Evolutionary conservation across 2,888 invertebrate species (phyloP).

Genomic region (Ochropleura leucogaster): DNA sequence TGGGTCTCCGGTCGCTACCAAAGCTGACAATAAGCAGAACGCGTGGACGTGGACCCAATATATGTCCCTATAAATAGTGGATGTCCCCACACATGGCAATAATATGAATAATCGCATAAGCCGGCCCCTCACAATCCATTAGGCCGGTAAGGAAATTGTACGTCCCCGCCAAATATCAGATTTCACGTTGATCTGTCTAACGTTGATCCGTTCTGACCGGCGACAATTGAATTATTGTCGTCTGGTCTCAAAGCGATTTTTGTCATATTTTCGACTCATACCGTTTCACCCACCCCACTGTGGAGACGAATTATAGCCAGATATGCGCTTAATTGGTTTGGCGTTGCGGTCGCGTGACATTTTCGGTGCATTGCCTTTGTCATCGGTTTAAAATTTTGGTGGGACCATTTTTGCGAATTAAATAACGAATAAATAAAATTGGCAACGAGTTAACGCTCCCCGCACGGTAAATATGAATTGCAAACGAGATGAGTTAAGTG

Average conservation of each 20-base stretch:
- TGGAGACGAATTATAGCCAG: slow-evolving; percentile 83
- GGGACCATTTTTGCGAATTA: slow-evolving; percentile 81
- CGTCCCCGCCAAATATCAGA: slow-evolving; percentile 88
- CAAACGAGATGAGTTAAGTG: slow-evolving; percentile 64
- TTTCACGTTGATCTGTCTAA: slow-evolving; percentile 88
- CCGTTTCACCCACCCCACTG: slow-evolving; percentile 70
- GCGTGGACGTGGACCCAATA: slow-evolving; percentile 25
- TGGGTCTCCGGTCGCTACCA: not conserved
- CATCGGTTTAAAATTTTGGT: slow-evolving; percentile 85
- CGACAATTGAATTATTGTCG: slow-evolving; percentile 88
- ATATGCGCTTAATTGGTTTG: slow-evolving; percentile 89
- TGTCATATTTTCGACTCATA: slow-evolving; percentile 83
- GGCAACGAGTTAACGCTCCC: slow-evolving; percentile 50
- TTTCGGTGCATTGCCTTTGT: slow-evolving; percentile 88
- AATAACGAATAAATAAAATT: slow-evolving; percentile 72
- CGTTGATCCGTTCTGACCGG: slow-evolving; percentile 87
- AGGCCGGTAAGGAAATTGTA: slow-evolving; percentile 84
- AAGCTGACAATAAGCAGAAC: slow-evolving; percentile 54
- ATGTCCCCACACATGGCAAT: slow-evolving; percentile 68
- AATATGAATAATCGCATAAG: slow-evolving; percentile 80
- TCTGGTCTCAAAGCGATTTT: slow-evolving; percentile 86
- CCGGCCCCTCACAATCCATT: slow-evolving; percentile 85
- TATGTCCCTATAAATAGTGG: slow-evolving; percentile 50
- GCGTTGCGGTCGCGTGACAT: slow-evolving; percentile 88
- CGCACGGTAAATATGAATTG: slow-evolving; percentile 54